Conservation (phyloP, 2,113 vertebrate genomes). For the Oreocharis arfaki region DNA sequence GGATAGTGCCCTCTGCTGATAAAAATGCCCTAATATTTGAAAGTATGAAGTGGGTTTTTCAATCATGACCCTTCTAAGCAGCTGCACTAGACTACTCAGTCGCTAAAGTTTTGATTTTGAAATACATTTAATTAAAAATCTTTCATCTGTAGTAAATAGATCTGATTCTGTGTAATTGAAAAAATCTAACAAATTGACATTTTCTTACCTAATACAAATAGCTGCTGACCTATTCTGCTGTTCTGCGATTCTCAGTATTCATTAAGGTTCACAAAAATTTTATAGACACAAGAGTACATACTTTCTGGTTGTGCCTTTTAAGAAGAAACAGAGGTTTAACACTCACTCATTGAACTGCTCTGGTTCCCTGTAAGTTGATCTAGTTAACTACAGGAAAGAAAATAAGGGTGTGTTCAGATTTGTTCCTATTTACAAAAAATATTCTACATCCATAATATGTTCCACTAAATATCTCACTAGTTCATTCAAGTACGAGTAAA, state of each 20-base stretch:
- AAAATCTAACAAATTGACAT: background rate
- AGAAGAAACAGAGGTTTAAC: background rate
- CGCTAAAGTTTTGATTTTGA: background rate
- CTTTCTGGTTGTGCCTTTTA: background rate
- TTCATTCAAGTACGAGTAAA: background rate
- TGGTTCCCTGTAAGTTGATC: background rate
- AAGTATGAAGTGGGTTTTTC: background rate
- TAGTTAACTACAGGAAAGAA: background rate
- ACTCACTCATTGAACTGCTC: background rate
- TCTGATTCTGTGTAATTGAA: background rate
- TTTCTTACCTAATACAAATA: background rate
- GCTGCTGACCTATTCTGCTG: background rate
- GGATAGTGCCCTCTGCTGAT: constrained; percentile 62
- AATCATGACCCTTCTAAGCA: background rate
- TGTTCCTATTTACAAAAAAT: background rate
- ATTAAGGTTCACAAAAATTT: background rate
- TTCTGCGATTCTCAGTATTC: background rate
- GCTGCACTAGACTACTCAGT: background rate
- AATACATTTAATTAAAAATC: background rate
- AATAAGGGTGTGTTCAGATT: background rate
- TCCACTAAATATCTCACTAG: background rate
- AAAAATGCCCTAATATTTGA: background rate
- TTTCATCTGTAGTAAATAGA: background rate
- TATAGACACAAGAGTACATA: background rate
- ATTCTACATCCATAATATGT: background rate